phyloP scores from a whole-genome alignment of 2,888 invertebrate genomes.

The Scrobipalpa atriplicella region DNA sequence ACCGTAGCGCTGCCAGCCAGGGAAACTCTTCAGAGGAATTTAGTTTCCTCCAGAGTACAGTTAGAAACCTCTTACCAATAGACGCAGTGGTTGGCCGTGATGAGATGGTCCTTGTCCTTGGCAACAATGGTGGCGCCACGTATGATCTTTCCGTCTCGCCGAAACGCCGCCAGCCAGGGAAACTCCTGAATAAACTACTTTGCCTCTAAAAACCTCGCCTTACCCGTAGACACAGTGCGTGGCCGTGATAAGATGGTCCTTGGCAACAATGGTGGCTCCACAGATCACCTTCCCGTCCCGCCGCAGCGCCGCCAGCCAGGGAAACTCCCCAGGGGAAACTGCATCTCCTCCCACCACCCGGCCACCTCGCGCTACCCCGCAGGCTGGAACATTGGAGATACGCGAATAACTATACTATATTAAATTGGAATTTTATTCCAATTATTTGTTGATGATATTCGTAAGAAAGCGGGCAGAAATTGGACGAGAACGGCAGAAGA shows the following conservation, averaged over 20 bases:
- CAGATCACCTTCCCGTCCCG: slow-evolving; percentile 87
- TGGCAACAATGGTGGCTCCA: slow-evolving; percentile 87
- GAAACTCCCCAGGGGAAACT: slow-evolving; percentile 86
- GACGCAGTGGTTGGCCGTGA: too few species aligned
- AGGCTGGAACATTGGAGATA: slow-evolving; percentile 80
- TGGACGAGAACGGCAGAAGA: too few species aligned
- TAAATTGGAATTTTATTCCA: too few species aligned
- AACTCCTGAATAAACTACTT: slow-evolving; percentile 54
- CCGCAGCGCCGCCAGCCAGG: slow-evolving; percentile 88
- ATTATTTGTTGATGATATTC: too few species aligned
- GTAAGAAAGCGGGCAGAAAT: too few species aligned
- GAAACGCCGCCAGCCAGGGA: slow-evolving; percentile 89
- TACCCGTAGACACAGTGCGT: slow-evolving; percentile 90
- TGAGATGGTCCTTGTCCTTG: slow-evolving; percentile 84
- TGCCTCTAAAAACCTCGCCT: slow-evolving; percentile 41
- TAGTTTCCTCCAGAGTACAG: too few species aligned
- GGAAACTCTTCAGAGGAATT: slow-evolving; percentile 87
- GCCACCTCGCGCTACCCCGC: slow-evolving; percentile 78
- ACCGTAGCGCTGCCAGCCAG: slow-evolving; percentile 90
- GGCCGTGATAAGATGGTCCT: slow-evolving; percentile 88
- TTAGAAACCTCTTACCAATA: not conserved
- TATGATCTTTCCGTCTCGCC: slow-evolving; percentile 85
- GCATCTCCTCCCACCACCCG: slow-evolving; percentile 88
- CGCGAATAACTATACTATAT: too few species aligned
- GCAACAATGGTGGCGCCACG: slow-evolving; percentile 90